Percentiles rank a stretch among this genome's conserved stretches.
Conservation (phyloP, 2,113 vertebrate species). For the Hemicordylus capensis region DNA sequence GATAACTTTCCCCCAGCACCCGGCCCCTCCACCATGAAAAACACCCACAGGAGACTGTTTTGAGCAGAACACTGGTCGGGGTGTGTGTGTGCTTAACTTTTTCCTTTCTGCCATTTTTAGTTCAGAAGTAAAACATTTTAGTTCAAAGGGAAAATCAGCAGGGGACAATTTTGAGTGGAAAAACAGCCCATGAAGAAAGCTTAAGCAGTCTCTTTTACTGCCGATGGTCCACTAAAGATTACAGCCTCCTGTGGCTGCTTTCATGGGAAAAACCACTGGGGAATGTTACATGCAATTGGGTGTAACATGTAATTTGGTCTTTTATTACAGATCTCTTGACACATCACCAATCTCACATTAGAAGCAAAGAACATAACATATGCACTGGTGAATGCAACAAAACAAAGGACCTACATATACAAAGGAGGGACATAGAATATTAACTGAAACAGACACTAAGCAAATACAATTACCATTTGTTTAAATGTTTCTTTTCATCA, state of each 20-base stretch:
- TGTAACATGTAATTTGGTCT: not conserved
- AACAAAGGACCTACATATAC: constrained; percentile 38
- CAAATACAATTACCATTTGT: constrained; percentile 21
- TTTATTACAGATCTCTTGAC: constrained; percentile 15
- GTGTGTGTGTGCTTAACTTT: not conserved
- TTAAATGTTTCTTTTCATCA: constrained; percentile 17
- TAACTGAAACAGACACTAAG: not conserved
- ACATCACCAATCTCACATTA: constrained; percentile 22
- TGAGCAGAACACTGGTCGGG: not conserved
- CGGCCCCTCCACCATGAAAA: not conserved
- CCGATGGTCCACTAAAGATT: not conserved
- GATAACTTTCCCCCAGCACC: not conserved
- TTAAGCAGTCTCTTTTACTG: no score
- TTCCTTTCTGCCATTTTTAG: not conserved
- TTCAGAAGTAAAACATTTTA: no score
- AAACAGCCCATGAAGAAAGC: not conserved
- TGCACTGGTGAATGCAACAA: not conserved
- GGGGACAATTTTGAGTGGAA: not conserved
- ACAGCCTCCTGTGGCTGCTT: not conserved
- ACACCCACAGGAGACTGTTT: no score
- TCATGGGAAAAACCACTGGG: no score
- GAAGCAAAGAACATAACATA: constrained; percentile 5
- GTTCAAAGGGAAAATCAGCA: not conserved
- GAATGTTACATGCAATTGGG: not conserved
- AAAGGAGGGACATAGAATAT: constrained; percentile 7